A percentile compares a stretch with the other conserved stretches of the same genome.
phyloP scores from a whole-genome alignment of 1,140 invertebrate genomes.

The Sinella curviseta region DNA sequence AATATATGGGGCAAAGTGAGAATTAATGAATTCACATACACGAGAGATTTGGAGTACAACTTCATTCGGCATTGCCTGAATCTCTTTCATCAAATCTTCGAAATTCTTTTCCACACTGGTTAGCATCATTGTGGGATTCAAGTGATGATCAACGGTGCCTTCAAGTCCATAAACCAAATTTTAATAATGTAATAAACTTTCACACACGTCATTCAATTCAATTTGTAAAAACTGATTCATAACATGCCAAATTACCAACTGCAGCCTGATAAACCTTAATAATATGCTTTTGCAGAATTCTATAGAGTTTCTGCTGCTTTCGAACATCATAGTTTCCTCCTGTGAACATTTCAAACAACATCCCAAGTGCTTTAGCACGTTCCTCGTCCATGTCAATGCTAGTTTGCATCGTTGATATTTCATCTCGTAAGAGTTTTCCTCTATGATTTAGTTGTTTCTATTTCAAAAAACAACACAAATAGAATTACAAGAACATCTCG shows the following conservation, averaged over 20 bases:
- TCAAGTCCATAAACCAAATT: too few species aligned
- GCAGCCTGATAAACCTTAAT: conserved; percentile 42
- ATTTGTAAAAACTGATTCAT: not conserved
- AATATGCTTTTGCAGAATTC: conserved; percentile 41
- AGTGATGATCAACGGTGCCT: conserved; percentile 42
- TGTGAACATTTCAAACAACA: conserved; percentile 45
- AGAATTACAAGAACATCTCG: not conserved
- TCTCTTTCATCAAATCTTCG: conserved; percentile 44
- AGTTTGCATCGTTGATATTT: conserved; percentile 34
- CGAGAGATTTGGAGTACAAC: conserved; percentile 21
- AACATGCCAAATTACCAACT: conserved; percentile 20
- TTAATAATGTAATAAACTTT: not conserved
- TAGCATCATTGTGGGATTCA: conserved; percentile 44
- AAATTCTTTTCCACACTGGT: conserved; percentile 48
- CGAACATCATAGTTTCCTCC: conserved; percentile 47
- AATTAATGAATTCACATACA: not conserved
- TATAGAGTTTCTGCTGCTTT: conserved; percentile 44
- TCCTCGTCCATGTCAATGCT: conserved; percentile 34
- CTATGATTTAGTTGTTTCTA: conserved; percentile 30
- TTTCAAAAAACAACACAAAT: conserved; percentile 11
- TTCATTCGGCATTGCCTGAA: conserved; percentile 19
- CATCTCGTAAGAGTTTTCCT: conserved; percentile 24
- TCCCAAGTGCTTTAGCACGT: conserved; percentile 19
- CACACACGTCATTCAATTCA: not conserved
- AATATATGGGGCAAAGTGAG: not conserved